Conservation (phyloP, 2,113 vertebrate species). For the Brachyhypopomus gauderio region DNA sequence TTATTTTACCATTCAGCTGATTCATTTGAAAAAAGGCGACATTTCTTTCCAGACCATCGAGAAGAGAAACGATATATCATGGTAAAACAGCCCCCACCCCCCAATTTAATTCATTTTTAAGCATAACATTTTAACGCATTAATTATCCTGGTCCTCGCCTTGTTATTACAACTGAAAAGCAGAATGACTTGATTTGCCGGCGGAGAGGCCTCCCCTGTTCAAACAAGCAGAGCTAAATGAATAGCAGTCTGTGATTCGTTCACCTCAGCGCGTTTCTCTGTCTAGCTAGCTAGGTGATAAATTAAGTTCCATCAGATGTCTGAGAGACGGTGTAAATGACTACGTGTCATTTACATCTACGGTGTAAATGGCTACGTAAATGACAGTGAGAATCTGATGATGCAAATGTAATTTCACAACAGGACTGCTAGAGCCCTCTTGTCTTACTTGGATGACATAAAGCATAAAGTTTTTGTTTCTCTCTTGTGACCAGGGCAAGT, state of each 20-base stretch:
- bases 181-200: constrained; percentile 40
- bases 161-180: constrained; percentile 23
- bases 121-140: constrained; percentile 34
- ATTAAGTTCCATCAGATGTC: neutral
- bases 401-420: neutral
- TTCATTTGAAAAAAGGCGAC: no score
- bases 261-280: neutral
- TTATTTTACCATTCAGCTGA: no score
- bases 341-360: neutral
- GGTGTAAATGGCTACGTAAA: neutral
- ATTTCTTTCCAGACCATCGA: neutral
- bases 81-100: neutral
- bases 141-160: constrained; percentile 37
- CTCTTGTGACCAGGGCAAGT: neutral
- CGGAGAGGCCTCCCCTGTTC: constrained; percentile 33
- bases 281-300: neutral
- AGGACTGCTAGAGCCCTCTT: neutral
- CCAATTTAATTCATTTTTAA: constrained; percentile 11
- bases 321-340: constrained; percentile 35
- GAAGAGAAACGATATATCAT: neutral
- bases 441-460: constrained; percentile 2
- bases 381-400: neutral
- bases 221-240: constrained; percentile 23
- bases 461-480: constrained; percentile 17
- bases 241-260: constrained; percentile 2